Evolutionary conservation across 1,140 invertebrate species (phyloP), one percentile per base, ranked within the genome.

Genomic region (honey bee (Apis mellifera)): DNA sequence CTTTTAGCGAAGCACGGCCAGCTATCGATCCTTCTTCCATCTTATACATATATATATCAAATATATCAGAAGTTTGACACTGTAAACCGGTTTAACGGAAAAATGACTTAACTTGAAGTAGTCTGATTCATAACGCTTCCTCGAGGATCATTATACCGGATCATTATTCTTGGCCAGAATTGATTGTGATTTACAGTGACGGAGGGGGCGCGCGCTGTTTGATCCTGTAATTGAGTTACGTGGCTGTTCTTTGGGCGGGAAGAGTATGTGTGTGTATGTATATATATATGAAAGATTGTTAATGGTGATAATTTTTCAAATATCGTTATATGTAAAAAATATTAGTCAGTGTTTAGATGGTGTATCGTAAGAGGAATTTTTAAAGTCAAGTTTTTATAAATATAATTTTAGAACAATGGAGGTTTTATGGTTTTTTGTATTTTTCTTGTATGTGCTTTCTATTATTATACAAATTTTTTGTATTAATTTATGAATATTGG

Each of bases 81-180:
- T 84, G 89, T 91, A 93, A 92, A 93, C 90, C 91, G 91, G 90
- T 92, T 93, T 90, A 90, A 82, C 88, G 91, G 32, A 93, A 93
- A 92, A 92, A 92, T 91, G 89, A 90, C 89, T 91, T 88, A 92
- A 92, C 88, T 93, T 90, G 81, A 85, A 90, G 88, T 87, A 86
- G 84, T 83, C 84, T 68, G 77, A 82, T 5, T 84, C 83, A 84
- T 88, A 89, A 86, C 89, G 85, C 88, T 68, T 42, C 32, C 60
- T 52, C 54, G 65, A 17, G 52, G 70, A 52, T 60, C 72, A 78
- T 84, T 88, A 83, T 70, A 86, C 79, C 17, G 21, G n/a, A n/a
- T n/a, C n/a, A n/a, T n/a, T n/a, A n/a, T n/a, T 50, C 60, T 59
- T 32, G 48, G 72, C 42, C 52, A 77, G 60, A 81, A 42, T 50